A percentile compares a stretch with the other conserved stretches of the same genome.
phyloP scores from a whole-genome alignment of 2,113 vertebrate species.

The Sinocyclocheilus grahami region DNA sequence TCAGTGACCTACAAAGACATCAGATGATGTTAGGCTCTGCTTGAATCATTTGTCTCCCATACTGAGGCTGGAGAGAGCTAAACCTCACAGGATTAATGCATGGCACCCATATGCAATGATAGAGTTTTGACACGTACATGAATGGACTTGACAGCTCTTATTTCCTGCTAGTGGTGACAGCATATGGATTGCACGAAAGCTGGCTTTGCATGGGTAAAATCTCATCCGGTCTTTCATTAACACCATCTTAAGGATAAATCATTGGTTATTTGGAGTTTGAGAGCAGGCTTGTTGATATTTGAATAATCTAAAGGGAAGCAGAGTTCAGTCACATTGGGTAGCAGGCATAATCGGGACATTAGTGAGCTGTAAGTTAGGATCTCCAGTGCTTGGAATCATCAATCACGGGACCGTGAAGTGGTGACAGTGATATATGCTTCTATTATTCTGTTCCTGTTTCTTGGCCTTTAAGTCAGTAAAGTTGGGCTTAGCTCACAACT shows the following conservation, averaged over 20 bases:
- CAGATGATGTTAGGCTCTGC: conserved; percentile 13
- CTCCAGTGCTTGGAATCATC: conserved; percentile 50
- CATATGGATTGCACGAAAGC: neutral
- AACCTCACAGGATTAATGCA: conserved; percentile 14
- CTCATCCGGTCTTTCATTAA: conserved; percentile 9
- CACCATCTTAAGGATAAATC: conserved; percentile 22
- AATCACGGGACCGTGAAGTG: conserved; percentile 50
- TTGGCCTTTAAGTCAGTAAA: conserved; percentile 50
- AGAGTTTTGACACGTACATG: conserved; percentile 1
- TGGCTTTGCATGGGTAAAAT: conserved; percentile 1
- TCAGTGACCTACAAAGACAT: neutral
- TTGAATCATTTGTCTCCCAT: conserved; percentile 5
- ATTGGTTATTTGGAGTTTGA: conserved; percentile 22
- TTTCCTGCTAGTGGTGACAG: conserved; percentile 1
- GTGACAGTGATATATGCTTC: conserved; percentile 62
- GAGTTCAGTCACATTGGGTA: conserved; percentile 45
- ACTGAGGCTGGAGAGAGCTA: neutral
- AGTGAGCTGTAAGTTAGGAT: conserved; percentile 54
- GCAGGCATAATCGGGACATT: conserved; percentile 47
- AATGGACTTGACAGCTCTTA: conserved; percentile 1
- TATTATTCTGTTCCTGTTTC: conserved; percentile 48
- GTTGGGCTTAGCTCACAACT: conserved; percentile 42
- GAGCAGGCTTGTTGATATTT: conserved; percentile 47
- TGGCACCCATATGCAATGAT: neutral
- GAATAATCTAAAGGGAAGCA: conserved; percentile 49